Conservation (phyloP, 1,140 invertebrate genomes). For the Drosophila repletoides region DNA sequence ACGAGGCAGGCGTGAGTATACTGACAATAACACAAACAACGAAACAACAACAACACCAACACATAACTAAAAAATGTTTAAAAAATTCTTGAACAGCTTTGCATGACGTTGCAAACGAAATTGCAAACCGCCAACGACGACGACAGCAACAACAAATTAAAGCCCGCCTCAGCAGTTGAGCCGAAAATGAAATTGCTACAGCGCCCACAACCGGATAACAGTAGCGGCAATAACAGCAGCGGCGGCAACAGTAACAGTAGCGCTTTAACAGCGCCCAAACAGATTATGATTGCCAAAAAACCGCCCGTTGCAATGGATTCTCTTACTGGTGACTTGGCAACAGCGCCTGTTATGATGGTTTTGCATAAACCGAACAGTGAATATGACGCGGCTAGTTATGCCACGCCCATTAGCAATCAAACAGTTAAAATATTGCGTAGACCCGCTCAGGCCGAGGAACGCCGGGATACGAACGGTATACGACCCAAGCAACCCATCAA, state of each 20-base stretch:
- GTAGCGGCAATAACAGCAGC: slow-evolving; percentile 12
- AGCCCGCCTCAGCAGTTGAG: slow-evolving; percentile 13
- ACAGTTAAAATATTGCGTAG: slow-evolving; percentile 92
- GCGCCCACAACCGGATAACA: slow-evolving; percentile 76
- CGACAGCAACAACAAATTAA: slow-evolving; percentile 11
- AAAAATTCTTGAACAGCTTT: slow-evolving; percentile 44
- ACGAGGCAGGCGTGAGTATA: slow-evolving; percentile 86
- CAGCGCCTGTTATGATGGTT: slow-evolving; percentile 74
- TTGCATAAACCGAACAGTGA: slow-evolving; percentile 73
- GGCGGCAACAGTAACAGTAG: slow-evolving; percentile 23
- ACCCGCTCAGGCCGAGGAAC: slow-evolving; percentile 85
- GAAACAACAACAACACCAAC: background rate
- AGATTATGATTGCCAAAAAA: slow-evolving; percentile 83
- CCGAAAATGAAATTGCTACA: slow-evolving; percentile 82
- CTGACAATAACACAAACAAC: slow-evolving; percentile 12
- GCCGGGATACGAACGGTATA: slow-evolving; percentile 83
- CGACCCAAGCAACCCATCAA: slow-evolving; percentile 89
- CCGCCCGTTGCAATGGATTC: slow-evolving; percentile 65
- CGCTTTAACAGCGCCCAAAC: slow-evolving; percentile 82
- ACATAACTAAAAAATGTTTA: slow-evolving; percentile 4
- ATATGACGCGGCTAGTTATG: slow-evolving; percentile 84
- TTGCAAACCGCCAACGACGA: slow-evolving; percentile 41
- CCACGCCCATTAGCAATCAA: slow-evolving; percentile 85
- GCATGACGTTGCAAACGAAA: slow-evolving; percentile 68
- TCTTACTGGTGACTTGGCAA: slow-evolving; percentile 41